Conservation (phyloP, 2,888 invertebrate species). For the Anodontia alba region DNA sequence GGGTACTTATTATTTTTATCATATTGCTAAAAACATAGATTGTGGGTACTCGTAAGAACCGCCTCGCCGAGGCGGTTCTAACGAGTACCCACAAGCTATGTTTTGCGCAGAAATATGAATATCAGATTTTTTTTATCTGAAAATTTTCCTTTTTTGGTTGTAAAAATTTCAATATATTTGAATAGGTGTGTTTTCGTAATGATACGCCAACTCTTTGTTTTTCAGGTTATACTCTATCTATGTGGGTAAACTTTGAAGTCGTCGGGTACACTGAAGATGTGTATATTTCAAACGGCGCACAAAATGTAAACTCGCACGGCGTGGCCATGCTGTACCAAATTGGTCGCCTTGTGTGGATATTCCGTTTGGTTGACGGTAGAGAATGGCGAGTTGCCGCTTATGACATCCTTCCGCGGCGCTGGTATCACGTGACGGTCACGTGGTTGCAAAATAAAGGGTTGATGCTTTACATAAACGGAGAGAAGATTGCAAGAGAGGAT, state of each 20-base stretch:
- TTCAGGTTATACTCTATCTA: constrained; percentile 81
- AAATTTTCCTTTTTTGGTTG: no score
- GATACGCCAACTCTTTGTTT: no score
- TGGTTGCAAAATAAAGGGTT: constrained; percentile 78
- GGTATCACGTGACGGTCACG: constrained; percentile 83
- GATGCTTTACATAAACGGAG: constrained; percentile 79
- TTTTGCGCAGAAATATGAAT: no score
- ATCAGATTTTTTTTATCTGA: no score
- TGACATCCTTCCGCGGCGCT: constrained; percentile 74
- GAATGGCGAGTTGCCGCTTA: constrained; percentile 75
- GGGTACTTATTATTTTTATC: no score
- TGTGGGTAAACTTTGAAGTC: constrained; percentile 81
- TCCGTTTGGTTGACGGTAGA: constrained; percentile 76
- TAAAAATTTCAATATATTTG: no score
- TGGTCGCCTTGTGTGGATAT: constrained; percentile 79
- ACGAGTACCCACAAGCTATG: no score
- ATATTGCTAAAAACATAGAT: no score
- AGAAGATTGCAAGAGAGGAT: constrained; percentile 63
- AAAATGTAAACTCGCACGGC: constrained; percentile 78
- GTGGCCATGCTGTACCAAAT: constrained; percentile 82
- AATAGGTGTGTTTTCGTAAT: no score
- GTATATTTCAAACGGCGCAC: constrained; percentile 83
- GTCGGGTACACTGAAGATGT: constrained; percentile 72
- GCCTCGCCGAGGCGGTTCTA: no score
- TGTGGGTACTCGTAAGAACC: no score